Evolutionary conservation across 2,113 vertebrate genomes (phyloP).

Genomic region (Cromileptes altivelis): DNA sequence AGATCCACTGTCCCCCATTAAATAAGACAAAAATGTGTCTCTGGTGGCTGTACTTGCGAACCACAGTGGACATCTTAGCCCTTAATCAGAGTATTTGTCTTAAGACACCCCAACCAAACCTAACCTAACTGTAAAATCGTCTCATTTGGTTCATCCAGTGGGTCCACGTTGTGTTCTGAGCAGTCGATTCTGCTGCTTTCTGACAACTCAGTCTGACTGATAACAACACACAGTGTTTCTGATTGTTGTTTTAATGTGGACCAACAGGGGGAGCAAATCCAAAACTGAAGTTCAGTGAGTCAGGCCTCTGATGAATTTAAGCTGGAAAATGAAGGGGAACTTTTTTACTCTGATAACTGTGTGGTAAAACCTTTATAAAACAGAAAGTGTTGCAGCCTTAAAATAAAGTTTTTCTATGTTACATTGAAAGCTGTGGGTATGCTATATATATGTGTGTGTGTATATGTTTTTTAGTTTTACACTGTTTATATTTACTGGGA

Average conservation of each 20-base stretch:
- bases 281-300: not conserved
- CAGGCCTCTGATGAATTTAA: not conserved
- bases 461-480: not conserved
- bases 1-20: too few species aligned
- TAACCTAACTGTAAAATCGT: not conserved
- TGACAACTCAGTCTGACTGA: not conserved
- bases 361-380: not conserved
- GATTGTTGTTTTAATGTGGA: not conserved
- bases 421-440: not conserved
- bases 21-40: too few species aligned
- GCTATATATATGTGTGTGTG: not conserved
- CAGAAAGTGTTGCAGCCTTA: not conserved
- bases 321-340: not conserved
- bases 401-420: not conserved
- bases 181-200: not conserved
- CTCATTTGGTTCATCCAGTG: not conserved
- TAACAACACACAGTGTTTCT: not conserved
- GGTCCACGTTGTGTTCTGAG: not conserved
- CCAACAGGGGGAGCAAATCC: conserved; percentile 49
- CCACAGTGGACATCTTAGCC: too few species aligned
- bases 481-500: not conserved
- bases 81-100: too few species aligned
- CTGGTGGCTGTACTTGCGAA: too few species aligned
- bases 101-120: not conserved
- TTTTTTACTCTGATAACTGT: not conserved